Evolutionary conservation across 2,113 vertebrate genomes (phyloP).

Genomic region (Boleophthalmus pectinirostris): DNA sequence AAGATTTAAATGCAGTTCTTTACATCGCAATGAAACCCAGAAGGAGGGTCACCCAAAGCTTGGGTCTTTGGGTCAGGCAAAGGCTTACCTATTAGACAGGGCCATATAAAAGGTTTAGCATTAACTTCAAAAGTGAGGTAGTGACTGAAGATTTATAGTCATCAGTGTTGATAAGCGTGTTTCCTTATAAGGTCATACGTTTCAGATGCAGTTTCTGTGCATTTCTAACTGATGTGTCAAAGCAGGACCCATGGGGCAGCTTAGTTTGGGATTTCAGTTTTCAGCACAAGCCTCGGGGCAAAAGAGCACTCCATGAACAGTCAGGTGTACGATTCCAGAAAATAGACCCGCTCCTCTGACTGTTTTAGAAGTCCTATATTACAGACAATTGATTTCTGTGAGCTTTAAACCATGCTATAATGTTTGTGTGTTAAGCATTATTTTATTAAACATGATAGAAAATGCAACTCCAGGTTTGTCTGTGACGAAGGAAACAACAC

Average conservation of each 20-base stretch:
- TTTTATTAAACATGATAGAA: no score
- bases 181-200: slow-evolving; percentile 14
- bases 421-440: no score
- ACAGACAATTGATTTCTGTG: no score
- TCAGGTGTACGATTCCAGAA: slow-evolving; percentile 24
- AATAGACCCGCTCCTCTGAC: not conserved
- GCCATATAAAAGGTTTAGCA: slow-evolving; percentile 55
- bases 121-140: slow-evolving; percentile 58
- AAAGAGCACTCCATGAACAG: slow-evolving; percentile 27
- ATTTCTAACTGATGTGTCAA: slow-evolving; percentile 6
- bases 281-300: slow-evolving; percentile 11
- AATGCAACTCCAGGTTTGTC: no score
- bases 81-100: slow-evolving; percentile 69
- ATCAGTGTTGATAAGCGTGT: not conserved
- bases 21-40: slow-evolving; percentile 6
- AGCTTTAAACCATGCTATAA: no score
- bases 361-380: no score
- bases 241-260: not conserved
- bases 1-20: not conserved
- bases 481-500: no score
- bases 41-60: slow-evolving; percentile 17
- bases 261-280: slow-evolving; percentile 37
- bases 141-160: slow-evolving; percentile 35
- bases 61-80: slow-evolving; percentile 38
- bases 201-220: slow-evolving; percentile 3